Evolutionary conservation across 2,888 invertebrate species (phyloP).

Genomic region (Pachydiplax longipennis): DNA sequence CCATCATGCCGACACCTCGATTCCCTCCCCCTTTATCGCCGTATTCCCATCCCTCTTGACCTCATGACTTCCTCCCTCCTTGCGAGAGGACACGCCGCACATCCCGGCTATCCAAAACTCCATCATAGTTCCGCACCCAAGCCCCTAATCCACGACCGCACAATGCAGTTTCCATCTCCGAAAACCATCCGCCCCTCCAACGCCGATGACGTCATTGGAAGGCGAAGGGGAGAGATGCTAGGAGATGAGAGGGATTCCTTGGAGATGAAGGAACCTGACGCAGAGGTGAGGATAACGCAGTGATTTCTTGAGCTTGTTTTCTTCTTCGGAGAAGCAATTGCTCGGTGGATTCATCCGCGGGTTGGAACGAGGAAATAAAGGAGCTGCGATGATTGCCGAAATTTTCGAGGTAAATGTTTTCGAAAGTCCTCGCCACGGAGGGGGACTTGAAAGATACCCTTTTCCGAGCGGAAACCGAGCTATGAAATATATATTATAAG

Average conservation of each 20-base stretch:
- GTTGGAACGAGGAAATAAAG: not conserved
- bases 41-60: not conserved
- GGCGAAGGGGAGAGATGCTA: not conserved
- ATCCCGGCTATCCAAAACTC: not conserved
- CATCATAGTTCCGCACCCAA: not conserved
- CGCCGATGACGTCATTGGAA: not conserved
- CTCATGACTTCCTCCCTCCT: not conserved
- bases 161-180: not conserved
- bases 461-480: not conserved
- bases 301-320: not conserved
- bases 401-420: not conserved
- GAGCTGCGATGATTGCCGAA: not conserved
- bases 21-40: not conserved
- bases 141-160: not conserved
- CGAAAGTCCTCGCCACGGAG: not conserved
- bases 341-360: not conserved
- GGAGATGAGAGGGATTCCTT: not conserved
- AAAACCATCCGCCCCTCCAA: not conserved
- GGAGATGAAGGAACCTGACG: not conserved
- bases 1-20: too few species aligned
- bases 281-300: not conserved
- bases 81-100: not conserved
- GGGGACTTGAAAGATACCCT: not conserved
- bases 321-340: not conserved
- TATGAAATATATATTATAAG: not conserved